Conservation (phyloP, 2,888 invertebrate genomes). For the Endomychus coccineus region DNA sequence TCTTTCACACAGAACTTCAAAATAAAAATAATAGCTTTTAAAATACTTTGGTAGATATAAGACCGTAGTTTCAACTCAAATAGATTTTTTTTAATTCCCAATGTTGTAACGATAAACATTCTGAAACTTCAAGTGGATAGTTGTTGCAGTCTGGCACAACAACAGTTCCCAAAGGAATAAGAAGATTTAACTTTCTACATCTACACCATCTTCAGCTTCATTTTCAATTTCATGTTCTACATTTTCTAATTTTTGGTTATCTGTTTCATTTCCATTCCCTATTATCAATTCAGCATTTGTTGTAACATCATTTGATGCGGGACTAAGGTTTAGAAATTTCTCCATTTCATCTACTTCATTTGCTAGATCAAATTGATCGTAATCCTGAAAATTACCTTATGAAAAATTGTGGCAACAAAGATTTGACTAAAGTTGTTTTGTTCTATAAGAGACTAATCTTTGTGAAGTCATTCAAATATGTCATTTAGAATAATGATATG, state of each 20-base stretch:
- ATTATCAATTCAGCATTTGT: conserved; percentile 44
- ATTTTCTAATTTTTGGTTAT: conserved; percentile 33
- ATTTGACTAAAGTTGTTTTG: neutral
- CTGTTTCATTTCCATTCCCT: conserved; percentile 31
- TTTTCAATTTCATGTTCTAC: conserved; percentile 16
- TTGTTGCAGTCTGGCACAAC: no score
- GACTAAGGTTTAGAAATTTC: conserved; percentile 73
- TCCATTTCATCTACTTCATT: conserved; percentile 87
- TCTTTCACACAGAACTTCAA: no score
- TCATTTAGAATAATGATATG: conserved; percentile 8
- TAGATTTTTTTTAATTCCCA: no score
- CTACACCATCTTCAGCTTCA: conserved; percentile 16
- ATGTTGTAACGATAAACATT: no score
- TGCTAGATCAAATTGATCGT: conserved; percentile 84
- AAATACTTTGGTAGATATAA: no score
- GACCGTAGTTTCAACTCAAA: no score
- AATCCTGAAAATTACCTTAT: conserved; percentile 58
- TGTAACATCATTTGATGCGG: conserved; percentile 45
- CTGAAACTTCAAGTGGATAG: no score
- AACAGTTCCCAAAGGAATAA: no score
- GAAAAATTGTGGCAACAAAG: neutral
- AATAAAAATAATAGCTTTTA: no score
- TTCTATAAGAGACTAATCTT: no score
- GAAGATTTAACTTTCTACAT: conserved; percentile 12
- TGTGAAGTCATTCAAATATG: no score